Percentiles rank a stretch among this genome's conserved stretches.
Conservation (phyloP, 64 coral and sea anemone genomes). For the Porites lutea region DNA sequence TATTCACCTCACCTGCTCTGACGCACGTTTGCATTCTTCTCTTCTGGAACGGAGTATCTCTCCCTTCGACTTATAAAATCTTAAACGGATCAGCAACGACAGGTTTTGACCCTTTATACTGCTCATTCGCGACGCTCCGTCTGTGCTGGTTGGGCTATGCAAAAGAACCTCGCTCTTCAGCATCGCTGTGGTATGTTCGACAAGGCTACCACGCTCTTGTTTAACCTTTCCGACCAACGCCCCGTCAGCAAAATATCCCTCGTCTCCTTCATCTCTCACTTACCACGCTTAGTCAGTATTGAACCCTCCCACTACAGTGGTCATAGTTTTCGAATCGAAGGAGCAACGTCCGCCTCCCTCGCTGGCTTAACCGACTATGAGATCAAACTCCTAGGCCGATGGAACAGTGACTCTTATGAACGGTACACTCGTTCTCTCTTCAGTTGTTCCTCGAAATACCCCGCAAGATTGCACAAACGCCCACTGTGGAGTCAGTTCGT, state of each 20-base stretch:
- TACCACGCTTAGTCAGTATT: not conserved
- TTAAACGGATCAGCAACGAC: conserved; percentile 21
- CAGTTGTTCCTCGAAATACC: not conserved
- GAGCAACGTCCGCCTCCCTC: conserved; percentile 25
- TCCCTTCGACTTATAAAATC: conserved; percentile 19
- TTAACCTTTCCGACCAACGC: not conserved
- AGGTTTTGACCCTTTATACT: not conserved
- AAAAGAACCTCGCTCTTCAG: not conserved
- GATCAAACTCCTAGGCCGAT: not conserved
- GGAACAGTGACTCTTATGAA: conserved; percentile 7
- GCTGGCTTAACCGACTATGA: conserved; percentile 19
- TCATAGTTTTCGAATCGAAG: conserved; percentile 37
- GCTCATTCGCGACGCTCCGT: conserved; percentile 15
- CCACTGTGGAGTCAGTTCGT: not conserved
- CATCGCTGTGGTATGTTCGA: not conserved
- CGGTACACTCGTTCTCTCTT: conserved; percentile 18
- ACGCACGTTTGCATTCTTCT: not conserved
- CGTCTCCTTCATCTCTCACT: no score
- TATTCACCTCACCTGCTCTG: not conserved
- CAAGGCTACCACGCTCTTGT: not conserved
- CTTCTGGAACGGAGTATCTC: not conserved
- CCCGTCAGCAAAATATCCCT: not conserved
- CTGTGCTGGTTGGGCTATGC: not conserved
- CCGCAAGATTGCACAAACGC: not conserved
- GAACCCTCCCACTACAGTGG: conserved; percentile 29